Evolutionary conservation across 35 echinoderm and acorn worm species (phyloP).

Genomic region (Lytechinus pictus): DNA sequence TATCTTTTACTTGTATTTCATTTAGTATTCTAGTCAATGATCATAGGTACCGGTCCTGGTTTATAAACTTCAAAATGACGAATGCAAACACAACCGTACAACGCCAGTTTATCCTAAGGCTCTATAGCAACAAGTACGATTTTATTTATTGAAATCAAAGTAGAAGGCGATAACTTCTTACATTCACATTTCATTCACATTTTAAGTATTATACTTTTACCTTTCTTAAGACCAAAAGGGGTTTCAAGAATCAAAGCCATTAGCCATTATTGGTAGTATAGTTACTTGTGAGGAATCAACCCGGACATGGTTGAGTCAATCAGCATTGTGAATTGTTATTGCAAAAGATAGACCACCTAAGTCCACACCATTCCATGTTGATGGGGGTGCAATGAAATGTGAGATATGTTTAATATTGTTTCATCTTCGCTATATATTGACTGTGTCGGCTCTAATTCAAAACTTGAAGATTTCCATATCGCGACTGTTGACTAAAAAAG

Average conservation of each 20-base stretch:
- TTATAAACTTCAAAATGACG: background rate
- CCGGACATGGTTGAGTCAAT: background rate
- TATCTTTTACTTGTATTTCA: background rate
- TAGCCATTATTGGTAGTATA: background rate
- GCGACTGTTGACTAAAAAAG: too few species aligned
- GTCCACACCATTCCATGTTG: background rate
- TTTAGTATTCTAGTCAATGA: background rate
- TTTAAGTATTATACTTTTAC: background rate
- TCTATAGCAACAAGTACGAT: background rate
- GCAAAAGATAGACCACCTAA: background rate
- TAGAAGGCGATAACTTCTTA: background rate
- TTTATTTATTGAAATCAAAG: background rate
- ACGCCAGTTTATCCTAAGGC: background rate
- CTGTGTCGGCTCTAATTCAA: too few species aligned
- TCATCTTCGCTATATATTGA: background rate
- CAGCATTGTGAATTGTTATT: background rate
- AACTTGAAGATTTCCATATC: too few species aligned
- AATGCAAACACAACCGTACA: background rate
- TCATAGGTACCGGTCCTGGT: background rate
- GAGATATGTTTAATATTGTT: background rate
- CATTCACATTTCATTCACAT: background rate
- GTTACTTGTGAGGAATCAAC: background rate
- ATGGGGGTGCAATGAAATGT: background rate
- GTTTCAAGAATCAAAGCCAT: background rate
- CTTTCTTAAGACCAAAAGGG: background rate